Conservation (phyloP, 2,888 invertebrate genomes). For the Nymphalis urticae region DNA sequence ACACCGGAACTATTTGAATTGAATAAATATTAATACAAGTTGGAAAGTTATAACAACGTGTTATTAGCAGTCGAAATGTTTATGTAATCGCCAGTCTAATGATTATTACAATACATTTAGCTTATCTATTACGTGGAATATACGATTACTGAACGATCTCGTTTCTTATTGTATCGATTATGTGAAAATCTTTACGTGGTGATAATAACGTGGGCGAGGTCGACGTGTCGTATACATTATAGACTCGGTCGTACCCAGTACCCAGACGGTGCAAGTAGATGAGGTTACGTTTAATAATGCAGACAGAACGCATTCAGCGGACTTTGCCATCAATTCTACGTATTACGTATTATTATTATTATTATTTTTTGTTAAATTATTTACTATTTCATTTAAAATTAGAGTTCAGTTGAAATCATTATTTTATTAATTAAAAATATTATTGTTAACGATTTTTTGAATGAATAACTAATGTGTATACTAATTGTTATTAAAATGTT, state of each 20-base stretch:
- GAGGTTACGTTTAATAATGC: slow-evolving; percentile 34
- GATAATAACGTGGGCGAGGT: slow-evolving; percentile 13
- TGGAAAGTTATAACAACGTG: too few relatives aligned
- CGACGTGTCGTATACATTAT: slow-evolving; percentile 13
- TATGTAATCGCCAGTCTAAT: too few relatives aligned
- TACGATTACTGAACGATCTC: background rate
- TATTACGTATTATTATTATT: too few relatives aligned
- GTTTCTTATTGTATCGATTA: background rate
- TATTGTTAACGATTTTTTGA: too few relatives aligned
- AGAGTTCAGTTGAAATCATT: background rate
- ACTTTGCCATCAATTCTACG: slow-evolving; percentile 28
- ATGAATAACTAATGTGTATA: too few relatives aligned
- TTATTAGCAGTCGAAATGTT: too few relatives aligned
- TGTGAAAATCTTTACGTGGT: slow-evolving; percentile 8
- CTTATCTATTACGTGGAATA: too few relatives aligned
- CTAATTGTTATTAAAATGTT: too few relatives aligned
- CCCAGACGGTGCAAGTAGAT: slow-evolving; percentile 26
- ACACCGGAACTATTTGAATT: too few relatives aligned
- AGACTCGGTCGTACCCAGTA: slow-evolving; percentile 5
- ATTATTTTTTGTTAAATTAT: background rate
- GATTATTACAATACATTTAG: too few relatives aligned
- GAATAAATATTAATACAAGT: too few relatives aligned
- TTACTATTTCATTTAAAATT: background rate
- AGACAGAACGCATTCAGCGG: slow-evolving; percentile 30
- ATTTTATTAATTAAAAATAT: too few relatives aligned